Evolutionary conservation across 2,888 invertebrate species (phyloP).

Genomic region (Cantharis lateralis): DNA sequence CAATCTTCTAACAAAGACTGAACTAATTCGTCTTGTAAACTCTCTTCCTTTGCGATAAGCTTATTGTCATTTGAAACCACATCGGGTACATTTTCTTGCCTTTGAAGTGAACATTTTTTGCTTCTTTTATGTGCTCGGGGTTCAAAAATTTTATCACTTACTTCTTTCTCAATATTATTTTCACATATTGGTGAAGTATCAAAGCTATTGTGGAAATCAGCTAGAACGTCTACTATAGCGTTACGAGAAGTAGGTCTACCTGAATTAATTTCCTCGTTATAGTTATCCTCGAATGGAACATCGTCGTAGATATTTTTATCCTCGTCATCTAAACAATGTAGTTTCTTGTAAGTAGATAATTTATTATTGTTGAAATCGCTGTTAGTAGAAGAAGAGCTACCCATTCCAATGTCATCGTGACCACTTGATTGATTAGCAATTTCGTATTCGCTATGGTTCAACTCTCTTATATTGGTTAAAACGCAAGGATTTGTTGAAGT

Average conservation of each 20-base stretch:
- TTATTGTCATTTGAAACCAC: background rate
- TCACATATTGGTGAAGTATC: slow-evolving; percentile 46
- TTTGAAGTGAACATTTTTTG: background rate
- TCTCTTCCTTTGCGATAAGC: background rate
- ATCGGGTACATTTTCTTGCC: background rate
- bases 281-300: background rate
- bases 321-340: background rate
- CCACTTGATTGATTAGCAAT: background rate
- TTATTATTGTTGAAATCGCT: background rate
- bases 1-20: background rate
- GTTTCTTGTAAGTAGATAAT: background rate
- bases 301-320: background rate
- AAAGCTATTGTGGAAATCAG: background rate
- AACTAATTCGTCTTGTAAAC: background rate
- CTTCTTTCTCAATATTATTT: slow-evolving; percentile 45
- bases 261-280: background rate
- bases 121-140: background rate
- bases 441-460: background rate
- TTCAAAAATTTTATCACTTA: slow-evolving; percentile 23
- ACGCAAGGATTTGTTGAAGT: background rate
- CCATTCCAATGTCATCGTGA: background rate
- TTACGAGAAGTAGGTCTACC: slow-evolving; percentile 5
- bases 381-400: background rate
- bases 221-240: slow-evolving; percentile 4
- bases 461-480: background rate